Evolutionary conservation across 2,888 invertebrate species (phyloP).

Genomic region (Callyntrura sp.): DNA sequence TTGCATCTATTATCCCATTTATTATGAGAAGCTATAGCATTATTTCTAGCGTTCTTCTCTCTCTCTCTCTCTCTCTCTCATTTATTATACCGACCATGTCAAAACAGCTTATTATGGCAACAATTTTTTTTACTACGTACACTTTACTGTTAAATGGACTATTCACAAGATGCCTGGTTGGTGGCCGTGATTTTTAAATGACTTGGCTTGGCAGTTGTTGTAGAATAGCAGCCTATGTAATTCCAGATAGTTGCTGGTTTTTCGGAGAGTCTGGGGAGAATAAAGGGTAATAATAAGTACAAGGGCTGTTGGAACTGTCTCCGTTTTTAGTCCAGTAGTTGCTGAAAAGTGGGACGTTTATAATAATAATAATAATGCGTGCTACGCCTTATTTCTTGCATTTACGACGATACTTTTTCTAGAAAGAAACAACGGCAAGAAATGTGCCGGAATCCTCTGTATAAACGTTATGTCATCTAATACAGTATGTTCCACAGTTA

Average conservation of each 20-base stretch:
- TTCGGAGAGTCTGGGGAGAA: neutral
- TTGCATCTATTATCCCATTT: neutral
- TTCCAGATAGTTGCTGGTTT: neutral
- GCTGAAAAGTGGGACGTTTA: neutral
- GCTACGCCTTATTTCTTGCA: too few relatives aligned
- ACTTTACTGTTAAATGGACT: constrained; percentile 54
- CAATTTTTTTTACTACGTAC: constrained; percentile 64
- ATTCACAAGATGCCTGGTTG: constrained; percentile 27
- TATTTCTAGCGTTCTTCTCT: neutral
- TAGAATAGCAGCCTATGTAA: neutral
- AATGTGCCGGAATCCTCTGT: neutral
- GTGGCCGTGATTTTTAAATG: neutral
- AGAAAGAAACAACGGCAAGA: too few relatives aligned
- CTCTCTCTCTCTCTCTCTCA: too few relatives aligned
- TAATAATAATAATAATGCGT: too few relatives aligned
- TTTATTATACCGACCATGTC: constrained; percentile 73
- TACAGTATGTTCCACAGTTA: neutral
- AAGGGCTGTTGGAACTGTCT: too few relatives aligned
- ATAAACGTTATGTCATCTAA: neutral
- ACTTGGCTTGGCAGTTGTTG: neutral
- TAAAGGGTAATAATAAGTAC: too few relatives aligned
- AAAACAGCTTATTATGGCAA: constrained; percentile 64
- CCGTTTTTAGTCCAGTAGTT: neutral
- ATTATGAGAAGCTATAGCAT: neutral
- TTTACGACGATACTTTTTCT: too few relatives aligned